phyloP scores from a whole-genome alignment of 2,888 invertebrate genomes.

The Litoditis marina region DNA sequence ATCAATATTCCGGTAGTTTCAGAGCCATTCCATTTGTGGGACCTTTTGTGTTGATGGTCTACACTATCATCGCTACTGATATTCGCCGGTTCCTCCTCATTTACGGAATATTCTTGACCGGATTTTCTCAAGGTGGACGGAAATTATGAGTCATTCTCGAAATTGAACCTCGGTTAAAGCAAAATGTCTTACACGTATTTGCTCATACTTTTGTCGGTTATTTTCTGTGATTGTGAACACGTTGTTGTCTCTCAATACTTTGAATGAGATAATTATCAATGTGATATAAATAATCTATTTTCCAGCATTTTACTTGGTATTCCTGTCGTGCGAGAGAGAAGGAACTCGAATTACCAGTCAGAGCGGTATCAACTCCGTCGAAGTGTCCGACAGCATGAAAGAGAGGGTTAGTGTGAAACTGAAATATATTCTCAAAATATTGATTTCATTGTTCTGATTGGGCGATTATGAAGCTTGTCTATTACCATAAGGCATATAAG shows the following conservation, averaged over 20 bases:
- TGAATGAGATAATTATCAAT: too few relatives aligned
- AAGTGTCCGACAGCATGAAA: background rate
- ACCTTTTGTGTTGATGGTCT: constrained; percentile 98
- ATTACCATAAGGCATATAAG: too few relatives aligned
- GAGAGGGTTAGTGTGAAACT: background rate
- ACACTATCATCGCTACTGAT: constrained; percentile 77
- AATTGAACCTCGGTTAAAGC: background rate
- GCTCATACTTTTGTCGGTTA: too few relatives aligned
- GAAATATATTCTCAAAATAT: background rate
- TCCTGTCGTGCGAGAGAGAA: constrained; percentile 70
- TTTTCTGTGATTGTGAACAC: background rate
- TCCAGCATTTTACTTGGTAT: constrained; percentile 77
- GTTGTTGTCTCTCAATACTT: background rate
- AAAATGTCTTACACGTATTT: too few relatives aligned
- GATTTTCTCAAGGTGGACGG: constrained; percentile 81
- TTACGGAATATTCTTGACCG: constrained; percentile 92
- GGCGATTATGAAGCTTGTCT: too few relatives aligned
- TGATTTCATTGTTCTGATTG: too few relatives aligned
- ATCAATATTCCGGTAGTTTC: too few relatives aligned
- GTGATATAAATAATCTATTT: too few relatives aligned
- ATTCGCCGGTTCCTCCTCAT: constrained; percentile 82
- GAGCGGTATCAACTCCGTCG: constrained; percentile 25
- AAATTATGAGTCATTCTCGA: background rate
- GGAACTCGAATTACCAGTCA: constrained; percentile 7
- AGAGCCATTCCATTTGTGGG: constrained; percentile 72